Conservation (phyloP, 1,140 invertebrate species). For the Yoshiicerus persimilis region DNA sequence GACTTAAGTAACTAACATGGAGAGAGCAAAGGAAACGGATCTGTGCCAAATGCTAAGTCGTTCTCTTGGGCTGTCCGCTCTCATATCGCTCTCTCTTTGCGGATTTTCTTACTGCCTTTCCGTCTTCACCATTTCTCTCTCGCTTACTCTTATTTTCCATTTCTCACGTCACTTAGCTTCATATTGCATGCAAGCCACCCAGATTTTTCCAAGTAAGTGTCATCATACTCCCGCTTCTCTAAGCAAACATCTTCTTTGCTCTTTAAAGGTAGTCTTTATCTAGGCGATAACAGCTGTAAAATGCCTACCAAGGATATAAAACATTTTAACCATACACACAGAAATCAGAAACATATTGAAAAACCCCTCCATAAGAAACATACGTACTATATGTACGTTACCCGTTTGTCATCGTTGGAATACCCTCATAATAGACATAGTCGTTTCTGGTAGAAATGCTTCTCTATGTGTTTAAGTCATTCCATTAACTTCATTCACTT, state of each 20-base stretch:
- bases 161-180: neutral
- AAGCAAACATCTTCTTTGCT: neutral
- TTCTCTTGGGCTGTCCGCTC: neutral
- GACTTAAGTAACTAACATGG: neutral
- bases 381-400: no score
- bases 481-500: no score
- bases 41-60: conserved; percentile 6
- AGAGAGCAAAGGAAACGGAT: neutral
- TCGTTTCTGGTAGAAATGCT: no score
- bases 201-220: neutral
- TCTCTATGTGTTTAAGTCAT: no score
- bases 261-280: neutral
- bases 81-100: neutral
- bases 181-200: neutral
- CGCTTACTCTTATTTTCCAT: neutral
- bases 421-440: no score
- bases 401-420: no score
- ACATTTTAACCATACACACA: no score
- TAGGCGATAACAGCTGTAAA: neutral
- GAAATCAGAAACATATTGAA: no score
- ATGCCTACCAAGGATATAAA: neutral
- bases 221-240: neutral
- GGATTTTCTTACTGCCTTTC: neutral
- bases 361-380: no score
- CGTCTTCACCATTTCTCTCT: neutral